Conservation (phyloP, 2,888 invertebrate species). For the Machimus atricapillus region DNA sequence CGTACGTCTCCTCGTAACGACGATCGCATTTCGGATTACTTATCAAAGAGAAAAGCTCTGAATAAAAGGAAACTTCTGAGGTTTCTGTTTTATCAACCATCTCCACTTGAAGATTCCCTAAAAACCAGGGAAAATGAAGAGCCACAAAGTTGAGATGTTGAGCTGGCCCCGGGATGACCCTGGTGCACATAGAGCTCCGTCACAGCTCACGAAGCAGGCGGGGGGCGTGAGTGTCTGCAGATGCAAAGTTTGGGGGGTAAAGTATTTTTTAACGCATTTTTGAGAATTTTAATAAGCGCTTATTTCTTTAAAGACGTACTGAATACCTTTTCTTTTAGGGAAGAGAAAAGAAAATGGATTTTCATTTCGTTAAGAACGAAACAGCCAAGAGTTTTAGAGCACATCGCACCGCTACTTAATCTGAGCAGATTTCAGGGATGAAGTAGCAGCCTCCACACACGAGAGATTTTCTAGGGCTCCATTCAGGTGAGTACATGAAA, state of each 20-base stretch:
- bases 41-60: not conserved
- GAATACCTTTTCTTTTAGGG: not conserved
- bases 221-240: not conserved
- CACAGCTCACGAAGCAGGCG: not conserved
- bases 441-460: not conserved
- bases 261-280: not conserved
- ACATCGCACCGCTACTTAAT: not conserved
- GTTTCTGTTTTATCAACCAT: conserved; percentile 9
- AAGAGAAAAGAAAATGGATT: not conserved
- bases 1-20: not conserved
- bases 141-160: not conserved
- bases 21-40: not conserved
- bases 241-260: not conserved
- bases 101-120: not conserved
- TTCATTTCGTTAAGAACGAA: not conserved
- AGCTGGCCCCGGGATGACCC: not conserved
- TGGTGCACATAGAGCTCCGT: not conserved
- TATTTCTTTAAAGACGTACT: not conserved
- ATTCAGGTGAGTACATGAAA: not conserved
- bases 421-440: not conserved
- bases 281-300: not conserved
- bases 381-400: not conserved
- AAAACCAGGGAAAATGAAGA: not conserved
- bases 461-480: not conserved
- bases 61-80: not conserved